These are phyloP conservation scores for Drosophila ezoana DNA, from an alignment of 2,888 invertebrate species.

Conservation along the genomic window DNA sequence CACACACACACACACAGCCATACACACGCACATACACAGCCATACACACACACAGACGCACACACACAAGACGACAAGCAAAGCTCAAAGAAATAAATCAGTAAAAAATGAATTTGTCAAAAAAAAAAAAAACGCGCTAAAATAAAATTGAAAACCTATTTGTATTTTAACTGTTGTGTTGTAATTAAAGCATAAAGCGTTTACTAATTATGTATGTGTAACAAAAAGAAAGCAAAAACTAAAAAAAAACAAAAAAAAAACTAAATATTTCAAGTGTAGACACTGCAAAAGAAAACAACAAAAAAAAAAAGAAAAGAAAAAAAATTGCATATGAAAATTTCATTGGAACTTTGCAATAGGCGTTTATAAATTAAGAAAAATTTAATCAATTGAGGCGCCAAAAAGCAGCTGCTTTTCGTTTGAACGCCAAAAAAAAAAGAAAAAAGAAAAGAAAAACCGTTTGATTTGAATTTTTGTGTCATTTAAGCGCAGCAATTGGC, in stretches of 20 bases:
- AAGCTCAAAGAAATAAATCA: conserved; percentile 71
- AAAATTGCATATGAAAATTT: conserved; percentile 36
- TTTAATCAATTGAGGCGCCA: conserved; percentile 59
- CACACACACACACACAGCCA: conserved; percentile 33
- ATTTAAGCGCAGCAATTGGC: conserved; percentile 49
- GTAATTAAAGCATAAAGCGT: conserved; percentile 78
- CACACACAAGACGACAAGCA: conserved; percentile 51
- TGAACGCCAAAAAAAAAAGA: conserved; percentile 58
- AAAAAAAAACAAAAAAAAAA: conserved; percentile 32
- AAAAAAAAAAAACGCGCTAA: conserved; percentile 47
- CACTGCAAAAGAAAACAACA: conserved; percentile 46
- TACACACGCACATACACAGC: conserved; percentile 1
- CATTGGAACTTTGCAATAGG: conserved; percentile 55
- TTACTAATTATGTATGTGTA: conserved; percentile 78
- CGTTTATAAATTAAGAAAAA: conserved; percentile 45
- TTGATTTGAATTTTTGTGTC: conserved; percentile 52
- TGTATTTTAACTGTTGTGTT: conserved; percentile 81
- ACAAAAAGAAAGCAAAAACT: conserved; percentile 42
- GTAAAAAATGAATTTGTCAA: conserved; percentile 14
- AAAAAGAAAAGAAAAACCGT: conserved; percentile 20
- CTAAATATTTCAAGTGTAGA: conserved; percentile 65
- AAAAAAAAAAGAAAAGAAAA: conserved; percentile 19
- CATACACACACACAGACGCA: conserved; percentile 2
- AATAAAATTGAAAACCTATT: conserved; percentile 62
- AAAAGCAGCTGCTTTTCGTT: conserved; percentile 66